Evolutionary conservation across 2,888 invertebrate genomes (phyloP).

Genomic region (Dinocampus coccinellae): DNA sequence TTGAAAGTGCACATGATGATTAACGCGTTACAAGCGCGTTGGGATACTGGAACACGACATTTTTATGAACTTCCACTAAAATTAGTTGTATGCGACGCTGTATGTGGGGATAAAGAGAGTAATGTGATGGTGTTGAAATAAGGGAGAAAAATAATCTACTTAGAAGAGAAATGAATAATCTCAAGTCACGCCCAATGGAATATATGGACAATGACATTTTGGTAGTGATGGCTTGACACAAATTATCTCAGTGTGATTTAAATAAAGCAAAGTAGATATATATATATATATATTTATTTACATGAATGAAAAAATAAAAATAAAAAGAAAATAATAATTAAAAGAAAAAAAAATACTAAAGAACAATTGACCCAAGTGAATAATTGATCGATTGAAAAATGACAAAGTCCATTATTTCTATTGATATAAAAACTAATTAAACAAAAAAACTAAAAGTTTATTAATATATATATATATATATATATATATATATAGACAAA

Average conservation of each 20-base stretch:
- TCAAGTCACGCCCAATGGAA: slow-evolving; percentile 1
- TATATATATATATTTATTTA: neutral
- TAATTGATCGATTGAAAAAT: slow-evolving; percentile 13
- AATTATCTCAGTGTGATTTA: slow-evolving; percentile 11
- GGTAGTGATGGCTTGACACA: slow-evolving; percentile 6
- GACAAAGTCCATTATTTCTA: slow-evolving; percentile 28
- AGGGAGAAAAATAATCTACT: slow-evolving; percentile 25
- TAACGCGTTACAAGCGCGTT: slow-evolving; percentile 43
- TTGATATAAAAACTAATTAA: slow-evolving; percentile 13
- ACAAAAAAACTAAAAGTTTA: neutral
- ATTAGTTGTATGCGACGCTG: slow-evolving; percentile 50
- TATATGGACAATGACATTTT: slow-evolving; percentile 32
- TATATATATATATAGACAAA: neutral
- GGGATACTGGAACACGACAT: slow-evolving; percentile 53
- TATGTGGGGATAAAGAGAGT: slow-evolving; percentile 23
- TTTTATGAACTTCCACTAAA: slow-evolving; percentile 60
- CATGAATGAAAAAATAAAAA: neutral
- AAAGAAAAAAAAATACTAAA: neutral
- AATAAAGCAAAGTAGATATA: slow-evolving; percentile 10
- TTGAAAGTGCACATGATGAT: slow-evolving; percentile 34
- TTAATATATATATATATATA: no score
- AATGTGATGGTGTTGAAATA: neutral
- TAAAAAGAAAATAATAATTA: no score
- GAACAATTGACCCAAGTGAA: neutral
- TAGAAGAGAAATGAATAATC: slow-evolving; percentile 11